phyloP scores from a whole-genome alignment of 2,888 invertebrate genomes.

The Vannuccia rotundouncinata region DNA sequence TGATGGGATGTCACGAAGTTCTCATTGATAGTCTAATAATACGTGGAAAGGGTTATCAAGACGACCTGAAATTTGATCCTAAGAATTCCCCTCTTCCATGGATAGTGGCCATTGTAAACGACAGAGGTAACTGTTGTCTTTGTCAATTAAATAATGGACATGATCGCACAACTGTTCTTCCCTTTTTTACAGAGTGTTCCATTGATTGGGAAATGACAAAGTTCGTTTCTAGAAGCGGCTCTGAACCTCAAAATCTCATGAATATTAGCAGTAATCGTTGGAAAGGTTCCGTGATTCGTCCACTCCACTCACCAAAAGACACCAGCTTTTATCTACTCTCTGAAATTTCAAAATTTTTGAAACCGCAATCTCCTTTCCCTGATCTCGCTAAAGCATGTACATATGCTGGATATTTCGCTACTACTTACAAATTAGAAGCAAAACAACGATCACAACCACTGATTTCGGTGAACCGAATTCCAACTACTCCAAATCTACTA shows the following conservation, averaged over 20 bases:
- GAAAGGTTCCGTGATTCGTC: constrained; percentile 30
- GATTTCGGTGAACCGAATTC: constrained; percentile 15
- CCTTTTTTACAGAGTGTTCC: neutral
- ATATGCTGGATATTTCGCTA: constrained; percentile 17
- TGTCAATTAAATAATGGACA: neutral
- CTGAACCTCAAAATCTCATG: neutral
- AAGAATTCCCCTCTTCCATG: neutral
- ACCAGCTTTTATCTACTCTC: neutral
- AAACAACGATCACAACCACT: neutral
- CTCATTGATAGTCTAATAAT: neutral
- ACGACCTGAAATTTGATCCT: constrained; percentile 16
- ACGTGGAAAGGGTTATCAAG: neutral
- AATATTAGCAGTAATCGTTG: neutral
- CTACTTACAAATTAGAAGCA: neutral
- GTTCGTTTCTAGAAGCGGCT: neutral
- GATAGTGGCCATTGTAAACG: constrained; percentile 29
- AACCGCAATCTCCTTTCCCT: neutral
- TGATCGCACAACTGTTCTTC: neutral
- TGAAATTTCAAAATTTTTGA: constrained; percentile 3
- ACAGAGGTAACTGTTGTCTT: neutral
- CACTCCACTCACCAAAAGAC: constrained; percentile 7
- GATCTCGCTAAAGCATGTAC: neutral
- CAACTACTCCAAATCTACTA: neutral
- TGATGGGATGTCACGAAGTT: constrained; percentile 25
- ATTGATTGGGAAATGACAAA: neutral